A percentile compares a stretch with the other conserved stretches of the same genome.
These are phyloP conservation scores for Drosophila sturtevanti DNA, from an alignment of 1,140 invertebrate genomes.

Conservation along the genomic window DNA sequence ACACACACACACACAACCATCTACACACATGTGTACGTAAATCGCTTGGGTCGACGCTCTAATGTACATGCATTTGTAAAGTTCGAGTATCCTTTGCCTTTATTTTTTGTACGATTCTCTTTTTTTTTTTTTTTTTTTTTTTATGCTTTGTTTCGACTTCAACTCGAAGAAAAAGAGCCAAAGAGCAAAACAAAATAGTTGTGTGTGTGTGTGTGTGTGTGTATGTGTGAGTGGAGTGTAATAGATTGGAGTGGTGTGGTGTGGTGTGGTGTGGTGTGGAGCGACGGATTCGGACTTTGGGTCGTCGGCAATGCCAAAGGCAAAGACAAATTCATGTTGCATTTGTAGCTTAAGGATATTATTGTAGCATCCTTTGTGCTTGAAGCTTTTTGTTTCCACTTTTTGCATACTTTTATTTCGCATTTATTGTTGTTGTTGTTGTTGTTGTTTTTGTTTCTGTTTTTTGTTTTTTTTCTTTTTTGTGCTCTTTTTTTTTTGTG, in stretches of 20 bases:
- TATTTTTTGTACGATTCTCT: constrained; percentile 10
- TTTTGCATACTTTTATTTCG: constrained; percentile 65
- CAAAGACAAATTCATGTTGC: constrained; percentile 80
- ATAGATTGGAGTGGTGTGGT: neutral
- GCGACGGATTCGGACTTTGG: constrained; percentile 17
- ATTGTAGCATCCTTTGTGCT: constrained; percentile 77
- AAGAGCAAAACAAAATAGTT: constrained; percentile 47
- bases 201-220: constrained; percentile 25
- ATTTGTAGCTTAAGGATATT: constrained; percentile 80
- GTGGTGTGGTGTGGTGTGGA: constrained; percentile 23
- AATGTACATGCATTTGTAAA: constrained; percentile 79
- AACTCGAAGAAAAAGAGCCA: constrained; percentile 60
- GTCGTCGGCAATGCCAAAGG: constrained; percentile 24
- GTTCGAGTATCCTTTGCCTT: constrained; percentile 71
- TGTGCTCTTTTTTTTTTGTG: constrained; percentile 18
- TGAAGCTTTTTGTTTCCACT: constrained; percentile 56
- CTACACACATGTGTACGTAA: constrained; percentile 21
- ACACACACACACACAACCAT: constrained; percentile 17
- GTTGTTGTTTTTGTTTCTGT: neutral
- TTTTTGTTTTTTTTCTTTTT: constrained; percentile 6
- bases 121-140: constrained; percentile 24
- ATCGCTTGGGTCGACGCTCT: constrained; percentile 48
- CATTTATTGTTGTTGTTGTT: constrained; percentile 28
- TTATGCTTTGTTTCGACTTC: constrained; percentile 41
- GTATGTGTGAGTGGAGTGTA: constrained; percentile 11